phyloP scores from a whole-genome alignment of 2,888 invertebrate species.

The Spilarctia lutea region DNA sequence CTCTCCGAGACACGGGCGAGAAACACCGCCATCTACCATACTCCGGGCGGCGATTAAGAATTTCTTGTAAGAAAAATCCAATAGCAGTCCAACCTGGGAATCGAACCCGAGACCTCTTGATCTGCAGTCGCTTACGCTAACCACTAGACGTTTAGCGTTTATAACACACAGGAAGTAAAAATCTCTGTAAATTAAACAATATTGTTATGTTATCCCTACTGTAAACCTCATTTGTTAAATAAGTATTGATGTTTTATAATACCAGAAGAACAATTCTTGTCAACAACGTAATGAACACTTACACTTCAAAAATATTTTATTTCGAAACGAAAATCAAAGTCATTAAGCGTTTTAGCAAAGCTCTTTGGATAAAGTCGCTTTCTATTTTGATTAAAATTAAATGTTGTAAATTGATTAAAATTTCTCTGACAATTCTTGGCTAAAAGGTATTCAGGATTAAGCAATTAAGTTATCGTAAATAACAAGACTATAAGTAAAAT shows the following conservation, averaged over 20 bases:
- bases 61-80: too few relatives aligned
- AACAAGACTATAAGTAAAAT: constrained; percentile 32
- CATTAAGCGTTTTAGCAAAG: constrained; percentile 29
- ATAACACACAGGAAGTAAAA: not conserved
- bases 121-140: too few relatives aligned
- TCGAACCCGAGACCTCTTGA: too few relatives aligned
- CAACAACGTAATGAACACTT: not conserved
- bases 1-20: too few relatives aligned
- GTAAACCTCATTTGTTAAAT: not conserved
- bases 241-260: not conserved
- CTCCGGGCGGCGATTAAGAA: too few relatives aligned
- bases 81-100: too few relatives aligned
- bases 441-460: constrained; percentile 33
- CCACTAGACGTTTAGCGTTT: too few relatives aligned
- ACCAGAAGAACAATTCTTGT: not conserved
- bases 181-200: not conserved
- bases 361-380: constrained; percentile 26
- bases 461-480: constrained; percentile 37
- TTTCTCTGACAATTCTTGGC: constrained; percentile 23
- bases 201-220: not conserved
- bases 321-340: constrained; percentile 19
- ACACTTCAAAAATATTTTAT: not conserved
- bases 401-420: constrained; percentile 32
- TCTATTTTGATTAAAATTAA: constrained; percentile 35
- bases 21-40: too few relatives aligned